phyloP scores from a whole-genome alignment of 2,797 vertebrate genomes.

The Sebastes minor region DNA sequence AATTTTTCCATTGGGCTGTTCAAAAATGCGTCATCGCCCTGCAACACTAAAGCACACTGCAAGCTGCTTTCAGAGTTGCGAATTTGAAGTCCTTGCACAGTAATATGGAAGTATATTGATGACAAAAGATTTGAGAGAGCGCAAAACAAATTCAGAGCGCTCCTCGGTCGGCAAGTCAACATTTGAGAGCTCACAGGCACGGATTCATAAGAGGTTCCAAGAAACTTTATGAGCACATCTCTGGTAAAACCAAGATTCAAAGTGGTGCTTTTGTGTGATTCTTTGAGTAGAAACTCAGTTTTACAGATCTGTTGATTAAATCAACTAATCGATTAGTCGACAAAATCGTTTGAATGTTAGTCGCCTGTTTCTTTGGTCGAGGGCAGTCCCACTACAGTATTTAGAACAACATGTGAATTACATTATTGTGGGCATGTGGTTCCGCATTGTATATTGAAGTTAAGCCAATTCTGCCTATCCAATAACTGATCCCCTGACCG shows the following conservation, averaged over 20 bases:
- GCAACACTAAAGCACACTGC: not conserved
- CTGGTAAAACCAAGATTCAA: not conserved
- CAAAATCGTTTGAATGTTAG: too few relatives aligned
- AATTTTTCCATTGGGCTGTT: constrained; percentile 6
- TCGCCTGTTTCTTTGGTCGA: too few relatives aligned
- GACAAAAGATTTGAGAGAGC: not conserved
- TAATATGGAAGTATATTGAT: not conserved
- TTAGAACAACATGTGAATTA: not conserved
- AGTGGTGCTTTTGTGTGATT: not conserved
- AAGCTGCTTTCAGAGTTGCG: not conserved
- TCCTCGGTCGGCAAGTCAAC: not conserved
- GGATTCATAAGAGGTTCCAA: not conserved
- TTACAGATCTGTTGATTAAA: not conserved
- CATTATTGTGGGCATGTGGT: not conserved
- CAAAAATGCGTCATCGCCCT: not conserved
- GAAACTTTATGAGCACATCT: not conserved
- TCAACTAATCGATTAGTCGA: not conserved
- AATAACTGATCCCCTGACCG: not conserved
- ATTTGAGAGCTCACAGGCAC: not conserved
- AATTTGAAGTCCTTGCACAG: not conserved
- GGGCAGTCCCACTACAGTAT: not conserved
- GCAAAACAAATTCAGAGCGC: not conserved
- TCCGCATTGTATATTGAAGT: not conserved
- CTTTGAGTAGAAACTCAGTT: not conserved
- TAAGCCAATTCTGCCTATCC: not conserved